Evolutionary conservation across 1,140 invertebrate genomes (phyloP).

Genomic region (Pteromalus puparum): DNA sequence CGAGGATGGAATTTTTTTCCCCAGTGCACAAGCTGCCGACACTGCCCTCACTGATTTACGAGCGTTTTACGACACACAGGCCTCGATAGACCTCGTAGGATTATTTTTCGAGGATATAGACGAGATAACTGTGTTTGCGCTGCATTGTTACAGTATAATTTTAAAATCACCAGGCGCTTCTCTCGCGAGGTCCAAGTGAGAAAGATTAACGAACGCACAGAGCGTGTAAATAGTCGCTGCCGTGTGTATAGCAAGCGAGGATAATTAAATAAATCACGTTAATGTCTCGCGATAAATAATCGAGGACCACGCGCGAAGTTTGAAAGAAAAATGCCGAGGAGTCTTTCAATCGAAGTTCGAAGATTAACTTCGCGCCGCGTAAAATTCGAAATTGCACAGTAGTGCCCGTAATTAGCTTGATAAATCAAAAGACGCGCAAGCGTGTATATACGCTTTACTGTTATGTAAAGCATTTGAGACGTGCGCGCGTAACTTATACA

Average conservation of each 20-base stretch:
- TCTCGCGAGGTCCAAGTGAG: neutral
- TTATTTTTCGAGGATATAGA: constrained; percentile 7
- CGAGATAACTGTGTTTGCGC: neutral
- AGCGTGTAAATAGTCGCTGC: neutral
- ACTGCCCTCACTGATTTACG: constrained; percentile 28
- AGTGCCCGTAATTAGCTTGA: constrained; percentile 13
- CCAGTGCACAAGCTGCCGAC: neutral
- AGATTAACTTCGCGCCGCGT: neutral
- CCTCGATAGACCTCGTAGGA: neutral
- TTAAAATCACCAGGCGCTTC: neutral
- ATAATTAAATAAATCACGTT: neutral
- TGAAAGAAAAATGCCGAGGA: neutral
- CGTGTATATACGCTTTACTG: constrained; percentile 10
- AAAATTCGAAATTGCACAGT: constrained; percentile 32
- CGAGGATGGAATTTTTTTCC: constrained; percentile 28
- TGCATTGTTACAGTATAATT: neutral
- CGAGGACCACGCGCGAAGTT: neutral
- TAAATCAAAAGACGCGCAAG: constrained; percentile 18
- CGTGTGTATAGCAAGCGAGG: neutral
- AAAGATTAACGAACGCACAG: neutral
- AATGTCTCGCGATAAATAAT: neutral
- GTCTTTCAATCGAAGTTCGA: neutral
- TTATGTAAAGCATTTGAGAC: constrained; percentile 19
- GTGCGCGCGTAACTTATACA: neutral
- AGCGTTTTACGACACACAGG: constrained; percentile 21